A percentile compares a stretch with the other conserved stretches of the same genome.
phyloP scores from a whole-genome alignment of 1,140 invertebrate species.

The Cydia splendana region DNA sequence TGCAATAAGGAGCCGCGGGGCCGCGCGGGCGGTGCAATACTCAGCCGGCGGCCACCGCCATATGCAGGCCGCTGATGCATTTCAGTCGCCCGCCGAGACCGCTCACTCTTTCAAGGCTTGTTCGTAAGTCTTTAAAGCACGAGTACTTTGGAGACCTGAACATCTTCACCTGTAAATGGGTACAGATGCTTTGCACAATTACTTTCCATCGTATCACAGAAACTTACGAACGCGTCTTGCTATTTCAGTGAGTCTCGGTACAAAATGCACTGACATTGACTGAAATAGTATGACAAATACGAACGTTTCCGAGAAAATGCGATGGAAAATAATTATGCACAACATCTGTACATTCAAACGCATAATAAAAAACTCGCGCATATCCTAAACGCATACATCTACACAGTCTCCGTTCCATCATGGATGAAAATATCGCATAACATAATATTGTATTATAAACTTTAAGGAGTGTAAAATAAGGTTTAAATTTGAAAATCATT shows the following conservation, averaged over 20 bases:
- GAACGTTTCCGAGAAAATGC: too few species aligned
- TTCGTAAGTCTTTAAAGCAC: neutral
- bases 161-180: neutral
- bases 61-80: slow-evolving; percentile 8
- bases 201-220: too few species aligned
- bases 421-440: neutral
- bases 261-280: too few species aligned
- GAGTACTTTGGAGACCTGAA: neutral
- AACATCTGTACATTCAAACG: neutral
- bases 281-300: too few species aligned
- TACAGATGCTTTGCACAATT: too few species aligned
- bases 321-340: too few species aligned
- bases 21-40: neutral
- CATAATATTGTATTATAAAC: neutral
- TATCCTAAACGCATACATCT: neutral
- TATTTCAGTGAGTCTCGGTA: too few species aligned
- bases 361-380: neutral
- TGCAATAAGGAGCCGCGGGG: neutral
- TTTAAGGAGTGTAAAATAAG: neutral
- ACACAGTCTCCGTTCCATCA: too few species aligned
- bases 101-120: neutral
- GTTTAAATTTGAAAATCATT: neutral
- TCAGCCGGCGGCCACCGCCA: slow-evolving; percentile 16
- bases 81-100: neutral
- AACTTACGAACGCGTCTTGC: too few species aligned